Percentiles rank a stretch among this genome's conserved stretches.
These are phyloP conservation scores for Mormyrus hasselquistii DNA, from an alignment of 2,797 vertebrate genomes.

Conservation along the genomic window DNA sequence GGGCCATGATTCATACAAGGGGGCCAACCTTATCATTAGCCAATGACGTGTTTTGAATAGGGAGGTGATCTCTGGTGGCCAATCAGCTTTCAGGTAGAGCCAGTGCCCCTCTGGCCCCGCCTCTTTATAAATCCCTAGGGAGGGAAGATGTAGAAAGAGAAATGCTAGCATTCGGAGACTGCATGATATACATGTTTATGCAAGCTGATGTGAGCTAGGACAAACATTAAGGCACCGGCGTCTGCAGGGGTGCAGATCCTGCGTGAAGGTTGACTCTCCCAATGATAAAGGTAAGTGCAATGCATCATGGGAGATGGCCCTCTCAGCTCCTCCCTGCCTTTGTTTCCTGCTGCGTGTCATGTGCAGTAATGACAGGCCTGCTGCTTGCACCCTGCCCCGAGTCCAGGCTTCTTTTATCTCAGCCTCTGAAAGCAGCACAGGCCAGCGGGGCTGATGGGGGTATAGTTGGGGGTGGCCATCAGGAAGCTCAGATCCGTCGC, in stretches of 20 bases:
- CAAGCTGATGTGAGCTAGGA: not conserved
- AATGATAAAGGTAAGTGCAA: not conserved
- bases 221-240: not conserved
- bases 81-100: not conserved
- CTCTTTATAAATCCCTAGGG: not conserved
- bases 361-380: not conserved
- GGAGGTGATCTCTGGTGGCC: not conserved
- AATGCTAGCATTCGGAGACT: not conserved
- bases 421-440: conserved; percentile 44
- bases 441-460: not conserved
- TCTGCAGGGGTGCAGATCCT: not conserved
- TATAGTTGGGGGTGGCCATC: not conserved
- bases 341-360: not conserved
- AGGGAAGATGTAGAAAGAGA: not conserved
- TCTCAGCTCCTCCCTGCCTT: not conserved
- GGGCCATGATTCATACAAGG: not conserved
- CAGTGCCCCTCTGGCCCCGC: not conserved
- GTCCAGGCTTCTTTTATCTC: conserved; percentile 38
- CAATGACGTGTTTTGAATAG: not conserved
- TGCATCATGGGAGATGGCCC: not conserved
- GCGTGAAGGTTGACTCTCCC: too few species aligned
- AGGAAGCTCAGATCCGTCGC: conserved; percentile 28
- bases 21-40: not conserved
- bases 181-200: not conserved
- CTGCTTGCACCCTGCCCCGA: conserved; percentile 20